Conservation (phyloP, 2,797 vertebrate genomes). For the Anomalospiza imberbis region DNA sequence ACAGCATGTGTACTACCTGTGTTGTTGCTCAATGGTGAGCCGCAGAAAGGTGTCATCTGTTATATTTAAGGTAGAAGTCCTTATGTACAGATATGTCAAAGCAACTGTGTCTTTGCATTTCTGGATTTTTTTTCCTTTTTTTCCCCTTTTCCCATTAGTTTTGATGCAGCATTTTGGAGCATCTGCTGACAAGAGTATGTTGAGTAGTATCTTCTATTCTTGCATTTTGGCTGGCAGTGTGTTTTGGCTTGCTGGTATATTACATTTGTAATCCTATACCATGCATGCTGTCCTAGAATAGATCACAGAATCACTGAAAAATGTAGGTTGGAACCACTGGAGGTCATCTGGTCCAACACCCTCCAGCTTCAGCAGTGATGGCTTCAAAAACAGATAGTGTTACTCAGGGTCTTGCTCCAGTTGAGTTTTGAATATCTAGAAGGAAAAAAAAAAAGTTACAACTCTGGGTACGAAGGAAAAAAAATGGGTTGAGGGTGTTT, state of each 20-base stretch:
- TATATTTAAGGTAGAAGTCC: not conserved
- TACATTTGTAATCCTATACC: conserved; percentile 27
- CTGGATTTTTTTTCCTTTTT: not conserved
- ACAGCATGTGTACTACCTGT: not conserved
- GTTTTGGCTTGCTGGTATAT: conserved; percentile 13
- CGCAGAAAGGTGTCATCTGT: not conserved
- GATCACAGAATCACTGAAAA: conserved; percentile 33
- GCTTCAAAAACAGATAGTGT: not conserved
- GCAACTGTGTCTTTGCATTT: not conserved
- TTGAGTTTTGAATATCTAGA: not conserved
- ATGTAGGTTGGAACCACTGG: not conserved
- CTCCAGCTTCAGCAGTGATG: not conserved
- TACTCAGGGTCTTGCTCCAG: not conserved
- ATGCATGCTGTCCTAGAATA: conserved; percentile 25
- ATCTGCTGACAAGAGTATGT: not conserved
- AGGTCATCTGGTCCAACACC: not conserved
- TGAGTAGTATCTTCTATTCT: conserved; percentile 5
- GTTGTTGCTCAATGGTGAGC: not conserved
- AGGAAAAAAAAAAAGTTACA: not conserved
- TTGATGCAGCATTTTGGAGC: not conserved
- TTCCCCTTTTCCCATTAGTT: not conserved
- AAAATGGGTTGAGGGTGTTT: not conserved
- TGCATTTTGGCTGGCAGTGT: not conserved
- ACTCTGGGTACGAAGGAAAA: not conserved
- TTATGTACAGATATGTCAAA: not conserved